Conservation (phyloP, 64 coral and sea anemone genomes). For the Cladopsammia gracilis region DNA sequence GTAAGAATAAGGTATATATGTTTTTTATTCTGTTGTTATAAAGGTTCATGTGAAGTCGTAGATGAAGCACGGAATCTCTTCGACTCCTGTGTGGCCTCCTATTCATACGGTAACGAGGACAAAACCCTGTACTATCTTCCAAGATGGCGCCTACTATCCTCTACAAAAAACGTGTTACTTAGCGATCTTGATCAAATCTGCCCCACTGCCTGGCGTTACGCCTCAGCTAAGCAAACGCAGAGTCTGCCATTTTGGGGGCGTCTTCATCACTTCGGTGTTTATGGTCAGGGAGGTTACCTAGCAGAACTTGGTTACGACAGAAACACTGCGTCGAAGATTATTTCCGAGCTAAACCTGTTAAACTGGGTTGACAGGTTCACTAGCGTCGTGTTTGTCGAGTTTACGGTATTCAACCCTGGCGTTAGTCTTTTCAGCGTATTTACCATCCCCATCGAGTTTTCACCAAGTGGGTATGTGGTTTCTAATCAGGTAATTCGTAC, state of each 20-base stretch:
- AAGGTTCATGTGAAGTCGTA: constrained; percentile 28
- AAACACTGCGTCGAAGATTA: constrained; percentile 1
- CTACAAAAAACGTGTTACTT: not conserved
- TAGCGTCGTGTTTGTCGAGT: constrained; percentile 27
- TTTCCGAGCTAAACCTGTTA: constrained; percentile 4
- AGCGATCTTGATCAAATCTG: not conserved
- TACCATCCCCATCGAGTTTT: constrained; percentile 30
- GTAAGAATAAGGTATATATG: too few relatives aligned
- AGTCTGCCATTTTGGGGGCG: constrained; percentile 6
- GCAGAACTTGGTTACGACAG: constrained; percentile 23
- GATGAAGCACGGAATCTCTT: not conserved
- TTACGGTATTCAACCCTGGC: constrained; percentile 23
- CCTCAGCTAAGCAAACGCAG: constrained; percentile 9
- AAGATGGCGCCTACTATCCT: not conserved
- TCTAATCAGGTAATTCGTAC: constrained; percentile 22
- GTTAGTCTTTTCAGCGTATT: constrained; percentile 38
- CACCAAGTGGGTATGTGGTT: constrained; percentile 25
- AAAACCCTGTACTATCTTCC: not conserved
- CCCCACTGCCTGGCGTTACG: constrained; percentile 19
- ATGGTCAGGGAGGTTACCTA: constrained; percentile 35
- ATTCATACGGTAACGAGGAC: constrained; percentile 12
- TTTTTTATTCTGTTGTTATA: not conserved
- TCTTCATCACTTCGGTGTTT: not conserved
- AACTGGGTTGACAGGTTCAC: constrained; percentile 48
- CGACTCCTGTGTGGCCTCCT: constrained; percentile 10